A percentile compares a stretch with the other conserved stretches of the same genome.
Evolutionary conservation across 2,888 invertebrate genomes (phyloP).

Genomic region (Zygogramma bicolorata): DNA sequence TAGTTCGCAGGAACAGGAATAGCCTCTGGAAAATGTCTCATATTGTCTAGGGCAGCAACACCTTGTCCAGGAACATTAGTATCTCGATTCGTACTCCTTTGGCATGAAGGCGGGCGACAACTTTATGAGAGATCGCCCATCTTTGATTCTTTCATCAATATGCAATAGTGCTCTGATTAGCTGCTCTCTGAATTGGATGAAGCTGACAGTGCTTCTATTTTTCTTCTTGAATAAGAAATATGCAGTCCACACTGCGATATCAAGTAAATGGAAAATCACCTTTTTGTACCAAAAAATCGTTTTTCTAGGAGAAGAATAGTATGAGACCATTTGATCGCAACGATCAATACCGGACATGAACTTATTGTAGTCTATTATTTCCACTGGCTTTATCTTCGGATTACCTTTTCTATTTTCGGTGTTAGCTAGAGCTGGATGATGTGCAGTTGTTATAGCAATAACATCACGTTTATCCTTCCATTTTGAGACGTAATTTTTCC

Average conservation of each 20-base stretch:
- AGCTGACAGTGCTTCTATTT: background rate
- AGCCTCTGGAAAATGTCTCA: background rate
- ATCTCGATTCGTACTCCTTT: too few relatives aligned
- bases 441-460: conserved; percentile 15
- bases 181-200: background rate
- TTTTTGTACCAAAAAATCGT: conserved; percentile 1
- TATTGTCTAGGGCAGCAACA: background rate
- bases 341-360: conserved; percentile 19
- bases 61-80: too few relatives aligned
- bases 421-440: conserved; percentile 2
- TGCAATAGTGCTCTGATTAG: background rate
- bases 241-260: conserved; percentile 6
- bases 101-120: background rate
- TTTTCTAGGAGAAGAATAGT: conserved; percentile 1
- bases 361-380: conserved; percentile 10
- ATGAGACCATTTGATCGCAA: conserved; percentile 3
- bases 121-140: background rate
- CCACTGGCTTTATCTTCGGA: background rate
- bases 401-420: background rate
- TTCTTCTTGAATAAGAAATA: background rate
- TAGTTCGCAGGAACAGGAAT: background rate
- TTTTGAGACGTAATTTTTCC: background rate
- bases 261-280: background rate
- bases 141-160: background rate
- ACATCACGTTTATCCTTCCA: conserved; percentile 27